Evolutionary conservation across 1,140 invertebrate genomes (phyloP).

Genomic region (Cardiocondyla obscurior): DNA sequence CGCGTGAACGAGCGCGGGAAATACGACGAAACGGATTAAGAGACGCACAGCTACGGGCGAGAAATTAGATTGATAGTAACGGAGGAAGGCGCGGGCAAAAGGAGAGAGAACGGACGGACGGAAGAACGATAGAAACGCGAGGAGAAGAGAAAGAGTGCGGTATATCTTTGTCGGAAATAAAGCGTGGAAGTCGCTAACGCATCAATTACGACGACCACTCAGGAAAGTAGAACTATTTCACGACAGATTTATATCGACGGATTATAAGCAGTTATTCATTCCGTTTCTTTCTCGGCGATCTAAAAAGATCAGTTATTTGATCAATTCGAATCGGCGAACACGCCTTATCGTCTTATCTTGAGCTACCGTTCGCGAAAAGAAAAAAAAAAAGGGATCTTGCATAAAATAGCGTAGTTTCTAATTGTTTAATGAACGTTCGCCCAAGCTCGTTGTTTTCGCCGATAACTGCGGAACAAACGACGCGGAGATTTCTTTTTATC

Average conservation of each 20-base stretch:
- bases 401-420: neutral
- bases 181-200: slow-evolving; percentile 22
- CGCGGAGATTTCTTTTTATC: slow-evolving; percentile 39
- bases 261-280: slow-evolving; percentile 16
- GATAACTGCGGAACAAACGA: slow-evolving; percentile 12
- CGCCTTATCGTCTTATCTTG: neutral
- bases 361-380: neutral
- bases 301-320: neutral
- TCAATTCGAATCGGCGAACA: neutral
- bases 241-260: slow-evolving; percentile 19
- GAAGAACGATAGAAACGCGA: neutral
- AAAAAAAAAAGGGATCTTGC: neutral
- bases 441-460: neutral
- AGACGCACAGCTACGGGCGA: slow-evolving; percentile 18
- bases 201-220: slow-evolving; percentile 22
- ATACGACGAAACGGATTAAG: slow-evolving; percentile 42
- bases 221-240: slow-evolving; percentile 33
- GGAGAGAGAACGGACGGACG: neutral
- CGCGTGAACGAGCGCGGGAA: slow-evolving; percentile 20
- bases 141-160: neutral
- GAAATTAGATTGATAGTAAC: slow-evolving; percentile 41
- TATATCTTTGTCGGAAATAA: slow-evolving; percentile 20
- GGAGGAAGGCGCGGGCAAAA: neutral
- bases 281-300: neutral
- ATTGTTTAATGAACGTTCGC: slow-evolving; percentile 8